phyloP scores from a whole-genome alignment of 2,113 vertebrate species.

The Parus major region DNA sequence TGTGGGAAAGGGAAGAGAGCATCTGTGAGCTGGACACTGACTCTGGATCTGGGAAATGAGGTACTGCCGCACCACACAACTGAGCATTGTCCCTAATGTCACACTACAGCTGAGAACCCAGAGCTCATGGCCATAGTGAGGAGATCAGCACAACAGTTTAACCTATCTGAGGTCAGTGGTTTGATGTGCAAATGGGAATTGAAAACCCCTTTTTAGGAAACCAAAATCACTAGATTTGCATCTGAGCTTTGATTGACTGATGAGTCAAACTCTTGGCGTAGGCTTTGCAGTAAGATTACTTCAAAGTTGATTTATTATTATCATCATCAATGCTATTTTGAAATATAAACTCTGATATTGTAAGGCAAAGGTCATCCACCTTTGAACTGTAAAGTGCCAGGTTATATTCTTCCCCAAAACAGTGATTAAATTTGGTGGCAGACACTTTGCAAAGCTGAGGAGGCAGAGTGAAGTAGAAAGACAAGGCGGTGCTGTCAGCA shows the following conservation, averaged over 20 bases:
- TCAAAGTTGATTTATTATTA: conserved; percentile 18
- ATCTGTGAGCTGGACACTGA: not conserved
- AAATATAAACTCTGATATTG: not conserved
- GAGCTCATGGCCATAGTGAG: not conserved
- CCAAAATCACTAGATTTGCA: not conserved
- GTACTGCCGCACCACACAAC: not conserved
- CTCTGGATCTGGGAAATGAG: not conserved
- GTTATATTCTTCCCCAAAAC: not conserved
- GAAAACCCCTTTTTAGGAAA: conserved; percentile 9
- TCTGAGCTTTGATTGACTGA: conserved; percentile 32
- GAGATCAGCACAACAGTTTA: not conserved
- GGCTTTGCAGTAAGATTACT: conserved; percentile 33
- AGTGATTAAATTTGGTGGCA: not conserved
- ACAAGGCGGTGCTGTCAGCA: not conserved
- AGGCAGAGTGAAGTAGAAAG: not conserved
- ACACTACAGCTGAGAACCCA: not conserved
- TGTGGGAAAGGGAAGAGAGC: not conserved
- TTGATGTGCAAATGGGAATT: not conserved
- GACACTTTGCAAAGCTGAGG: not conserved
- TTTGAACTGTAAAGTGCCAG: not conserved
- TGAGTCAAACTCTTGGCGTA: conserved; percentile 49
- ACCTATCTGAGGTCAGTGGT: not conserved
- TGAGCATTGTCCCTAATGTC: not conserved
- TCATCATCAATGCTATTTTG: conserved; percentile 26
- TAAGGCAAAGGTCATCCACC: conserved; percentile 14